phyloP scores from a whole-genome alignment of 2,113 vertebrate species.

The Nycticebus coucang region DNA sequence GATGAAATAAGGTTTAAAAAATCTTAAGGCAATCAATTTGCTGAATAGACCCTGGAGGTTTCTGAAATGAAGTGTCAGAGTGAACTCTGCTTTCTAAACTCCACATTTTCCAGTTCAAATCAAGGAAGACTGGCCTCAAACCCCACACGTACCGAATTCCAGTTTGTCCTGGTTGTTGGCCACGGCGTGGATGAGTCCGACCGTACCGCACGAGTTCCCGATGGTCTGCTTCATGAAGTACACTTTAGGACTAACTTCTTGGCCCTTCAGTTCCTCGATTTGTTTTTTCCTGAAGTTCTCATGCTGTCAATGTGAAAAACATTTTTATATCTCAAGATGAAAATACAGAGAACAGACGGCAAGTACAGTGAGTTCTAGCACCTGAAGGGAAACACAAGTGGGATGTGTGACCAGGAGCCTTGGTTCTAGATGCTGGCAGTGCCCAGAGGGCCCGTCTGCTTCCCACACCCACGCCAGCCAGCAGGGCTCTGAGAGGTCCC shows the following conservation, averaged over 20 bases:
- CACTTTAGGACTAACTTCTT: constrained; percentile 86
- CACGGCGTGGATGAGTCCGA: constrained; percentile 94
- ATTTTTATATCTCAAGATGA: neutral
- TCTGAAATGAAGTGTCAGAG: neutral
- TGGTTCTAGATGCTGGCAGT: neutral
- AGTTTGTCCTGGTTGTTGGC: constrained; percentile 94
- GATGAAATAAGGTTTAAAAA: neutral
- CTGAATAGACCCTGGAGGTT: neutral
- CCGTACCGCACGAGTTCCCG: constrained; percentile 95
- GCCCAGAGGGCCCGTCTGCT: neutral
- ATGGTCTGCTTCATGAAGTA: constrained; percentile 97
- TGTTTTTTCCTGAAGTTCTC: constrained; percentile 95
- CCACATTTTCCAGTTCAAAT: neutral
- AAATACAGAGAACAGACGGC: constrained; percentile 26
- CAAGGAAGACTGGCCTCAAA: too few species aligned
- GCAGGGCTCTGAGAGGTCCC: neutral
- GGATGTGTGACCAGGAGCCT: neutral
- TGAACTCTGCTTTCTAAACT: neutral
- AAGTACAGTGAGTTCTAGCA: neutral
- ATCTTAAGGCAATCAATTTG: neutral
- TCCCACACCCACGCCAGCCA: neutral
- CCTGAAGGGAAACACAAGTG: neutral
- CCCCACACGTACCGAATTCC: constrained; percentile 89
- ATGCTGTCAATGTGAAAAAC: constrained; percentile 85
- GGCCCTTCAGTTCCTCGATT: constrained; percentile 88